Base-by-base conservation (phyloP, 2,113 vertebrate species). In the Axis porcinus region DNA sequence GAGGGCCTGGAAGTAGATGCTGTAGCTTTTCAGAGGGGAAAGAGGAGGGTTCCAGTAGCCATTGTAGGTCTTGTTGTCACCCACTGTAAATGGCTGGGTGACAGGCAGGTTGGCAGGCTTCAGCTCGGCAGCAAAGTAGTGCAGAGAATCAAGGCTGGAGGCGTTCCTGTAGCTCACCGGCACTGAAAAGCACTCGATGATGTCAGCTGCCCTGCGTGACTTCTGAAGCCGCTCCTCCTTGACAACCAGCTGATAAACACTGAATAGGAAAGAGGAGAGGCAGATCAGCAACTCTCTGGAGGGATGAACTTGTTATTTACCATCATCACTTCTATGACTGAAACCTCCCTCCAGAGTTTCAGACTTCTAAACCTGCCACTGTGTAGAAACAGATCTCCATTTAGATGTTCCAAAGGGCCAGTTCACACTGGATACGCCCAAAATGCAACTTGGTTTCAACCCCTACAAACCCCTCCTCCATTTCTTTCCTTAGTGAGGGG, bases 11-110 rank as follows among this genome's bases (percentile, higher is more conserved):
- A 99, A 99, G 98, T 99, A 99, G 98, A 99, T 99, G 98, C 99
- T 99, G 99, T 99, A 99, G 99, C 99, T 99, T 98, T 99, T 99
- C 97, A 99, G 97, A 0, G 99, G 99, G 8, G 99, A 99, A 33
- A 99, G 99, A 0, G 99, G 99, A 25, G 99, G 99, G 3, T 99
- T 99, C 99, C 99, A 99, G 98, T 99, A 99, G 88, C 99, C 99
- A 0, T 99, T 99, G 97, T 99, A 99, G 57, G 99, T 99, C 98
- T 99, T 99, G 99, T 99, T 99, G 99, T 99, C 99, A 0, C 99
- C 99, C 94, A 99, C 99, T 0, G 99, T 99, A 98, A 99, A 99
- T 0, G 99, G 99, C 96, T 99, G 99, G 0, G 99, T 99, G 76
- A 99, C 99, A 0, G 99, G 99, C 33, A 99, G 99, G 97, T 99